Conservation (phyloP, 2,797 vertebrate genomes). For the Clarias fuscus region DNA sequence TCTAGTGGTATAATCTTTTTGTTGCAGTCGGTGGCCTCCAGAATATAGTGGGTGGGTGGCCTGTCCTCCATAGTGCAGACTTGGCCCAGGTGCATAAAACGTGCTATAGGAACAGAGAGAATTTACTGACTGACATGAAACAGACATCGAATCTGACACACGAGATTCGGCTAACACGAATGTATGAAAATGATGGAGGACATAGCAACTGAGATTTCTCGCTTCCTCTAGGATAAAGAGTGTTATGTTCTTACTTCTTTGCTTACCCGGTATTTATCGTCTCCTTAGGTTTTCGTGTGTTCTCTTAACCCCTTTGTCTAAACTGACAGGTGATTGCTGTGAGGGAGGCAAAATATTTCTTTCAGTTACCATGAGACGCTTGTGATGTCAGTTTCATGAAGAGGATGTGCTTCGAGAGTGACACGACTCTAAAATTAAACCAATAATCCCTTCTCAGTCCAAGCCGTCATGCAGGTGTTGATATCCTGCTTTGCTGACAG, state of each 20-base stretch:
- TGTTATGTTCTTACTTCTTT: constrained; percentile 63
- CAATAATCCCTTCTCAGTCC: constrained; percentile 35
- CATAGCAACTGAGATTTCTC: constrained; percentile 50
- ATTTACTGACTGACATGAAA: background rate
- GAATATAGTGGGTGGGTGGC: background rate
- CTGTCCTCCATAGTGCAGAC: background rate
- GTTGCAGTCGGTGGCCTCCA: background rate
- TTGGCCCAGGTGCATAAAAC: background rate
- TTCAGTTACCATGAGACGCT: constrained; percentile 60
- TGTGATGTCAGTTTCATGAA: constrained; percentile 43
- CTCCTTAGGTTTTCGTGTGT: constrained; percentile 67
- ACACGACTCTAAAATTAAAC: constrained; percentile 44
- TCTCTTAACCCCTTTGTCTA: constrained; percentile 59
- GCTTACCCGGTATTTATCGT: constrained; percentile 68
- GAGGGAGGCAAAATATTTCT: constrained; percentile 72
- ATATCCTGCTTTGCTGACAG: constrained; percentile 24
- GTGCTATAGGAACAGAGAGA: background rate
- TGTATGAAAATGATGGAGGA: background rate
- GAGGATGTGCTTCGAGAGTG: constrained; percentile 36
- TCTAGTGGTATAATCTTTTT: background rate
- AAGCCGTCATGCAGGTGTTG: constrained; percentile 30
- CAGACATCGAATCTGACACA: background rate
- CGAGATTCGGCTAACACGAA: background rate
- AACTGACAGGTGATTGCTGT: constrained; percentile 63
- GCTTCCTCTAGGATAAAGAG: constrained; percentile 58